These are phyloP conservation scores for Alosa alosa DNA, from an alignment of 2,113 vertebrate genomes.

Conservation along the genomic window DNA sequence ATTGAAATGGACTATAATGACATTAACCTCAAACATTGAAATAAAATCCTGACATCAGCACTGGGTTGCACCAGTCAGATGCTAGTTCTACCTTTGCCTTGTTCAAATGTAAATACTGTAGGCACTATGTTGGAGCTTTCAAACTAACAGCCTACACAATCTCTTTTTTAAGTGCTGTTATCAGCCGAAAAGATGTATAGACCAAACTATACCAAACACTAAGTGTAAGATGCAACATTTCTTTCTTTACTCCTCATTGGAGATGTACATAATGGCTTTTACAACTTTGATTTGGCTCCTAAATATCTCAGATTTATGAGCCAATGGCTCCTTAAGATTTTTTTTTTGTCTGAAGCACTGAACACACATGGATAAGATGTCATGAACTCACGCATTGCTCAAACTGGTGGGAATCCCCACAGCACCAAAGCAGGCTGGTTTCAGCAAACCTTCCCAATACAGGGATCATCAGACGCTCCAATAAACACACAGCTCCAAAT, in stretches of 20 bases:
- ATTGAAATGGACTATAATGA: neutral
- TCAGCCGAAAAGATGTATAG: too few species aligned
- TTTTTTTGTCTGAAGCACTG: neutral
- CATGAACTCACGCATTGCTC: constrained; percentile 24
- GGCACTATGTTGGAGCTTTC: too few species aligned
- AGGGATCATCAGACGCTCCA: constrained; percentile 26
- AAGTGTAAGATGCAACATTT: neutral
- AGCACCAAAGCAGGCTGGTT: neutral
- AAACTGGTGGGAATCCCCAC: constrained; percentile 29
- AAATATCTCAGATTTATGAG: neutral
- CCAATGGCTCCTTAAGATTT: neutral
- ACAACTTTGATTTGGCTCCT: neutral
- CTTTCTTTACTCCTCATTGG: neutral
- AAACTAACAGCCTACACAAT: too few species aligned
- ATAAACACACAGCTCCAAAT: constrained; percentile 29
- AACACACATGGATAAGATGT: constrained; percentile 23
- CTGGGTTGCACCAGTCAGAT: too few species aligned
- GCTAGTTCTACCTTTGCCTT: too few species aligned
- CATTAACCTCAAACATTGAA: neutral
- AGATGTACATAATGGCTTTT: neutral
- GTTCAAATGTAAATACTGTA: too few species aligned
- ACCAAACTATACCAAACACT: too few species aligned
- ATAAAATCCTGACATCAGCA: neutral
- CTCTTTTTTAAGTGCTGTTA: too few species aligned
- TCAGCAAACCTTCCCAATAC: constrained; percentile 42